Base-by-base conservation (phyloP, 2,888 invertebrate species). In the Rapana venosa region DNA sequence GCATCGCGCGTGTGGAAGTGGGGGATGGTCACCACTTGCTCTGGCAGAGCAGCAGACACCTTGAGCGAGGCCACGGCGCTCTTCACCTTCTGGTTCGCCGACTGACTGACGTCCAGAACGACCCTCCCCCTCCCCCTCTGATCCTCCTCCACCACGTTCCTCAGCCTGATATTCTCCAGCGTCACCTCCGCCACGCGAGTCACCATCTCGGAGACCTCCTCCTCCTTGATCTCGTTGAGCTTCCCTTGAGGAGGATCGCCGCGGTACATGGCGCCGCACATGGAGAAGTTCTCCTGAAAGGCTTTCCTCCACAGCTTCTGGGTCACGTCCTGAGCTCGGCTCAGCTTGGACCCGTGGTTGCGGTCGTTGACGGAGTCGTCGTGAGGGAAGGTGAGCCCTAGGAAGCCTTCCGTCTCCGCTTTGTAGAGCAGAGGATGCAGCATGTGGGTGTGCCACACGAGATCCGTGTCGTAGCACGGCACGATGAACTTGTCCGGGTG, bases 391-490 rank as follows among this genome's bases (percentile, higher is more conserved):
- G 96, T 92, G 70, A 94, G 92, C 32, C 94, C 94, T 2, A 93
- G 90, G 13, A 94, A 32, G 5, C n/a, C 70, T 56, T 92, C 91
- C 84, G 92, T 94, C 61, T 95, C 95, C 35, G 92, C 86, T 88
- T 93, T 93, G 91, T 96, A 96, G 15, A 90, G 90, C 11, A 89
- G 30, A 0, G 96, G 95, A 88, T 95, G 94, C 32, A 96, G 95
- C 94, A 96, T 96, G 93, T 96, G 96, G 0, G 96, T 94, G 92
- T 97, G 96, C 96, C 97, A 97, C 56, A 96, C 94, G 47, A 96
- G 92, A 90, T 97, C 96, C 89, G 96, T 96, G 92, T 96, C 96
- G 93, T 96, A 96, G 93, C 96, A 96, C 0, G 96, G 96, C n/a
- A 96, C 96, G 26, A 97, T 92, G 92, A 96, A 96, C 90, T 95